Conservation (phyloP, 2,888 invertebrate genomes). For the Drosophila peninsularis region DNA sequence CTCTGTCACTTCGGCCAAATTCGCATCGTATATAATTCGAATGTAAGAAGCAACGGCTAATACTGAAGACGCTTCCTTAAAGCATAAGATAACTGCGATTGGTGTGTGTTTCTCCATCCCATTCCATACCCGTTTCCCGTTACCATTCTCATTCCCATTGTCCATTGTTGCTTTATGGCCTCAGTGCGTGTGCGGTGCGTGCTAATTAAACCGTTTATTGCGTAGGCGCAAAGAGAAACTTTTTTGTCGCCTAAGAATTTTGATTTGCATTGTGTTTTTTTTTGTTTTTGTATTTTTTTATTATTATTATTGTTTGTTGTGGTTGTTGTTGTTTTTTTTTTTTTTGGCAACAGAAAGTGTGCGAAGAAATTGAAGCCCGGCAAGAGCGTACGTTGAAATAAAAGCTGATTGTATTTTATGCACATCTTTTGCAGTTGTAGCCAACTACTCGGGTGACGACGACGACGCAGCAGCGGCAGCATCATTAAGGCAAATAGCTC, state of each 20-base stretch:
- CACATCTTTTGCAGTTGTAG: slow-evolving; percentile 57
- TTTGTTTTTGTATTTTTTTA: slow-evolving; percentile 21
- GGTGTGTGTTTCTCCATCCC: slow-evolving; percentile 3
- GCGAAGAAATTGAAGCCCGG: slow-evolving; percentile 57
- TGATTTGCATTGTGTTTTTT: slow-evolving; percentile 39
- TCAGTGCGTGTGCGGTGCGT: slow-evolving; percentile 60
- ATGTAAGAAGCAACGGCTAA: slow-evolving; percentile 50
- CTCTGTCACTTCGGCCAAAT: slow-evolving; percentile 18
- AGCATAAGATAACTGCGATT: slow-evolving; percentile 6
- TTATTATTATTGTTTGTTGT: slow-evolving; percentile 31
- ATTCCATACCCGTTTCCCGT: neutral
- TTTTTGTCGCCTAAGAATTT: slow-evolving; percentile 47
- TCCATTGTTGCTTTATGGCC: slow-evolving; percentile 36
- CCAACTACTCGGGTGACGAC: neutral
- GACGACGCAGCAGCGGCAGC: neutral
- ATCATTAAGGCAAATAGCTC: neutral
- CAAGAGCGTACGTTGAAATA: slow-evolving; percentile 38
- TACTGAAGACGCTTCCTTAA: slow-evolving; percentile 46
- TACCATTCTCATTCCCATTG: slow-evolving; percentile 6
- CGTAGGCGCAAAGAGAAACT: slow-evolving; percentile 74
- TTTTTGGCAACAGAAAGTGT: slow-evolving; percentile 33
- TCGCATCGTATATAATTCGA: slow-evolving; percentile 26
- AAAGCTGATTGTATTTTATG: slow-evolving; percentile 67
- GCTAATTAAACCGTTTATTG: slow-evolving; percentile 56
- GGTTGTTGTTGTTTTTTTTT: slow-evolving; percentile 15